Evolutionary conservation across 53 echinoderm and acorn worm genomes (phyloP).

Genomic region (Echinometra lucunter): DNA sequence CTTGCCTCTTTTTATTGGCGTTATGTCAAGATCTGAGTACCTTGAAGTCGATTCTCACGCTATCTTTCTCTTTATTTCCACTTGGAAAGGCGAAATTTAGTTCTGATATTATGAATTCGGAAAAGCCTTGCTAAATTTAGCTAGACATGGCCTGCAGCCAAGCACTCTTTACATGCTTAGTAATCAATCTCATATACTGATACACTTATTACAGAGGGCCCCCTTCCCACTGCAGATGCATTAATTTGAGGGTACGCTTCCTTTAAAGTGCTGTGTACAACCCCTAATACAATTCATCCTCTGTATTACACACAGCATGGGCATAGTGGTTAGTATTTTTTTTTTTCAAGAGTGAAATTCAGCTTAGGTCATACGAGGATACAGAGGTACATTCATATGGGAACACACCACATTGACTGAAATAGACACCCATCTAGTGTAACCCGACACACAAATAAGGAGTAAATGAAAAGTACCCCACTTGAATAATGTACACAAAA

Average conservation of each 20-base stretch:
- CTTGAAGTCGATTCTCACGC: not conserved
- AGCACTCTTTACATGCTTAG: not conserved
- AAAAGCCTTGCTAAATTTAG: slow-evolving; percentile 32
- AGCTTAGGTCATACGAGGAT: not conserved
- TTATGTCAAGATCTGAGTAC: not conserved
- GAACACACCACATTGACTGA: not conserved
- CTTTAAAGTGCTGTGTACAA: not conserved
- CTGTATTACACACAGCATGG: not conserved
- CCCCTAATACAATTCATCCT: not conserved
- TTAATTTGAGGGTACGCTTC: not conserved
- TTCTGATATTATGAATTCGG: slow-evolving; percentile 20
- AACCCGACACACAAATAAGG: not conserved
- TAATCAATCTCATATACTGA: not conserved
- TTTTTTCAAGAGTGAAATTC: not conserved
- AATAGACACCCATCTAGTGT: not conserved
- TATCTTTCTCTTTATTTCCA: not conserved
- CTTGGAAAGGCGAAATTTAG: slow-evolving; percentile 4
- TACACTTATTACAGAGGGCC: not conserved
- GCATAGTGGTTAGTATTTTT: not conserved
- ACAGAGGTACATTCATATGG: not conserved
- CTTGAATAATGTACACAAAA: not conserved
- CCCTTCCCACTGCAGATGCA: not conserved
- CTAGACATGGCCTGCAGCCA: slow-evolving; percentile 35
- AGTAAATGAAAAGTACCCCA: not conserved
- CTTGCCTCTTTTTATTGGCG: not conserved